Conservation (phyloP, 2,797 vertebrate genomes). For the Rhodeus uyekii region DNA sequence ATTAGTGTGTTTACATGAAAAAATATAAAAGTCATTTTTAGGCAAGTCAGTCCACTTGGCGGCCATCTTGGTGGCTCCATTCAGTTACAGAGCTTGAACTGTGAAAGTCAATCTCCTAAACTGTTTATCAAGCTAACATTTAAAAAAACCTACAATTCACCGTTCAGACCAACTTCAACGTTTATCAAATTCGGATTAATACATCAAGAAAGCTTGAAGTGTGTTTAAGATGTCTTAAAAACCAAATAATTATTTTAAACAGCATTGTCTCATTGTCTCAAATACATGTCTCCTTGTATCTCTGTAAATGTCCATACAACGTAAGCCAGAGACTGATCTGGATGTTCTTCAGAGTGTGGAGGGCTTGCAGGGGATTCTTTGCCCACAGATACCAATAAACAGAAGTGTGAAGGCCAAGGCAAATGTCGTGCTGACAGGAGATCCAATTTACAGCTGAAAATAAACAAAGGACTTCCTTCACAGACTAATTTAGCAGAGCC, state of each 20-base stretch:
- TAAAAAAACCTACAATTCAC: no score
- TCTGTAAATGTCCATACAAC: background rate
- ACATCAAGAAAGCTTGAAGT: background rate
- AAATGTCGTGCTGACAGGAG: constrained; percentile 51
- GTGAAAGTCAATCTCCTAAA: background rate
- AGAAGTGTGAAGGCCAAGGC: constrained; percentile 52
- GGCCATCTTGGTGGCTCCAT: background rate
- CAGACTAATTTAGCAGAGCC: constrained; percentile 35
- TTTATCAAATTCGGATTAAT: background rate
- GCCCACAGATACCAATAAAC: constrained; percentile 40
- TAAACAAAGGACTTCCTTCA: constrained; percentile 55
- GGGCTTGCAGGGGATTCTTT: background rate
- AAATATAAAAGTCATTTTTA: background rate
- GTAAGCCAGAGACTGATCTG: background rate
- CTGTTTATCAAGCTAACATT: background rate
- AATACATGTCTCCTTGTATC: background rate
- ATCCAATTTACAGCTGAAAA: constrained; percentile 51
- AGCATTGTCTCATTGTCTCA: background rate
- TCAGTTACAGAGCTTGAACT: background rate
- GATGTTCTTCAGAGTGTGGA: constrained; percentile 19
- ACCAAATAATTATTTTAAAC: background rate
- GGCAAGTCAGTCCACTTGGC: background rate
- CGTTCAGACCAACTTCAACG: no score
- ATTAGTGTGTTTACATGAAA: background rate
- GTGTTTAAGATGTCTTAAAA: background rate